Base-by-base conservation (phyloP, 1,140 invertebrate genomes). In the Sinella curviseta region DNA sequence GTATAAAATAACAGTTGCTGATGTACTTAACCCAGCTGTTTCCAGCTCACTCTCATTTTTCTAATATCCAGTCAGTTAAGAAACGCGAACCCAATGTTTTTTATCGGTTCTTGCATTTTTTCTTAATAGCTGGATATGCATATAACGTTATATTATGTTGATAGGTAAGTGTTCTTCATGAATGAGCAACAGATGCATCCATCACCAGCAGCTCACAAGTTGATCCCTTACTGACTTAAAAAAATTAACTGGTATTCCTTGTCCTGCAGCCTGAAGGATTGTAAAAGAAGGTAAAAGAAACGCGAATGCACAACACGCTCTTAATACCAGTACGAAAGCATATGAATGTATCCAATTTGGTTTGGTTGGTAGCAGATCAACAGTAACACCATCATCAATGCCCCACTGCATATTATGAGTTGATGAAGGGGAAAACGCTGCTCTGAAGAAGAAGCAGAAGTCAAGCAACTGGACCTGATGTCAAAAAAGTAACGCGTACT, bases 141-240 rank as follows among this genome's bases (percentile, higher is more conserved):
- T n/a, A 60, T 60, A 16, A 60, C 39, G 39, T 48, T 48, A 48
- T 4, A 48, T 8, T 48, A 48, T 8, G 39, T 60, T 3, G 8
- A 8, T 20, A 48, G 20, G 39, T 12, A 12, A 20, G 20, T 48
- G 39, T 48, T 48, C 39, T 48, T 48, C 57, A 60, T 60, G 26
- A 30, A 70, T 70, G 65, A 70, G 65, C 8, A 70, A 70, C 65
- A 70, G 65, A 70, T 70, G 65, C 65, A 70, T 70, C 28, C 31
- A 70, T 70, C 65, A 70, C 31, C 31, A 70, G 24, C 57, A 60
- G 4, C 39, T 48, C 39, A 48, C 4, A 48, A 48, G 4, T 48
- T 48, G 39, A 48, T 48, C 39, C 39, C 17, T 48, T n/a, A n/a
- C n/a, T n/a, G n/a, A 48, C 17, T 48, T 48, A 48, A 48, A n/a